A percentile compares a stretch with the other conserved stretches of the same genome.
These are phyloP conservation scores for Cinclus mexicanus DNA, from an alignment of 2,113 vertebrate genomes.

Conservation along the genomic window DNA sequence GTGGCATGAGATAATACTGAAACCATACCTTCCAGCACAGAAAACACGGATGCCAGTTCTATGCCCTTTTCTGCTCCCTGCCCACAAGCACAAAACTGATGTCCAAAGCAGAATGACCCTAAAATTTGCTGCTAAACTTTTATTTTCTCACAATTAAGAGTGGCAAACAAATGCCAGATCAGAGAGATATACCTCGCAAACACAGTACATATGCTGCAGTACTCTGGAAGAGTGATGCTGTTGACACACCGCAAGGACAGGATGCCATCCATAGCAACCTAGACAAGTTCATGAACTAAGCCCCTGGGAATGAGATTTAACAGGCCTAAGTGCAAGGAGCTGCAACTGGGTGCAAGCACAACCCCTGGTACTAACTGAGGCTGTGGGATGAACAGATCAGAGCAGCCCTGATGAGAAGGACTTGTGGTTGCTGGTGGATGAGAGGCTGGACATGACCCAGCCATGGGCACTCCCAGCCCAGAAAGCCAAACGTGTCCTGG, in stretches of 20 bases:
- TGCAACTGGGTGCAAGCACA: fast-evolving
- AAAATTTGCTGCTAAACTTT: background rate
- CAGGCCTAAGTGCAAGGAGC: background rate
- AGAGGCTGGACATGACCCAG: background rate
- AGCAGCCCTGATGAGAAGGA: background rate
- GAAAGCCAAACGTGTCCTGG: background rate
- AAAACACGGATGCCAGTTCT: fast-evolving
- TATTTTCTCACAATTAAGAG: background rate
- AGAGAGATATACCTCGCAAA: fast-evolving
- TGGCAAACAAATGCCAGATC: fast-evolving
- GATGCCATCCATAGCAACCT: background rate
- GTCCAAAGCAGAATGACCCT: fast-evolving
- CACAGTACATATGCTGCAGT: fast-evolving
- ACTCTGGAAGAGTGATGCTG: background rate
- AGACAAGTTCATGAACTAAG: background rate
- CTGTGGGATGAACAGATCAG: fast-evolving
- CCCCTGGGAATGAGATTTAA: fast-evolving
- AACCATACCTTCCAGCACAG: background rate
- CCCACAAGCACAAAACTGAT: background rate
- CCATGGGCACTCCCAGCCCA: background rate
- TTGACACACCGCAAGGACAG: background rate
- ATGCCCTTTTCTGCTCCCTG: background rate
- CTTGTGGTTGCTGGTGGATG: background rate
- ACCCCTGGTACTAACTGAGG: fast-evolving
- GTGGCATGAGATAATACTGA: background rate